These are phyloP conservation scores for Drosophila atripex DNA, from an alignment of 2,888 invertebrate genomes.

Conservation along the genomic window DNA sequence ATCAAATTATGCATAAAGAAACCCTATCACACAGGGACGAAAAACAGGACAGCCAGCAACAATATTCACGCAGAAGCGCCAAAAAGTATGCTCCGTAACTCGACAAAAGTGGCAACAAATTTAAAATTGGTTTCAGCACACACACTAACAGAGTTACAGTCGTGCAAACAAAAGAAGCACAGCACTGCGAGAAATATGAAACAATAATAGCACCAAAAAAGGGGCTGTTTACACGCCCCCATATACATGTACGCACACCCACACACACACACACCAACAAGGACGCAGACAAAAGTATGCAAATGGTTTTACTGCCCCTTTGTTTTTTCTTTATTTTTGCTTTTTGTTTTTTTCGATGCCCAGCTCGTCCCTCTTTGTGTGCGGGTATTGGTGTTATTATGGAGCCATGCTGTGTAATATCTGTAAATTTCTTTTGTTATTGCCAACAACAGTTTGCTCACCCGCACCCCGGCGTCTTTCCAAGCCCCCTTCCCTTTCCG, in stretches of 20 bases:
- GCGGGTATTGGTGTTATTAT: slow-evolving; percentile 71
- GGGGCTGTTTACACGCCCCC: slow-evolving; percentile 51
- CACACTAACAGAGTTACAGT: slow-evolving; percentile 15
- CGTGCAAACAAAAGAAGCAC: slow-evolving; percentile 40
- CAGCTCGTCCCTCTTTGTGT: slow-evolving; percentile 22
- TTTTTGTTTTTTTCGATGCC: slow-evolving; percentile 21
- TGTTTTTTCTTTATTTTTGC: slow-evolving; percentile 49
- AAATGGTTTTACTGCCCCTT: slow-evolving; percentile 76
- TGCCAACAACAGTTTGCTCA: slow-evolving; percentile 73
- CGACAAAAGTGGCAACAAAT: slow-evolving; percentile 73
- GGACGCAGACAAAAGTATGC: slow-evolving; percentile 56
- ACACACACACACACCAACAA: slow-evolving; percentile 15
- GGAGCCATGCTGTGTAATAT: slow-evolving; percentile 79
- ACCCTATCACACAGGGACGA: slow-evolving; percentile 24
- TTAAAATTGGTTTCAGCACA: slow-evolving; percentile 72
- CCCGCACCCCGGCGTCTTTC: slow-evolving; percentile 4
- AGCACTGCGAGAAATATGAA: slow-evolving; percentile 66
- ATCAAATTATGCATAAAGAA: slow-evolving; percentile 57
- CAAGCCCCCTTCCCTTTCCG: slow-evolving; percentile 2
- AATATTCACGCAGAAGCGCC: slow-evolving; percentile 39
- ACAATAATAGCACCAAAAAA: slow-evolving; percentile 49
- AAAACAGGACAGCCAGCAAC: slow-evolving; percentile 4
- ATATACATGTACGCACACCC: slow-evolving; percentile 7
- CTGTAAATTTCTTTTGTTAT: slow-evolving; percentile 79
- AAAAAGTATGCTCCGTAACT: slow-evolving; percentile 63